Conservation (phyloP, 1,140 invertebrate genomes). For the Lineus longissimus region DNA sequence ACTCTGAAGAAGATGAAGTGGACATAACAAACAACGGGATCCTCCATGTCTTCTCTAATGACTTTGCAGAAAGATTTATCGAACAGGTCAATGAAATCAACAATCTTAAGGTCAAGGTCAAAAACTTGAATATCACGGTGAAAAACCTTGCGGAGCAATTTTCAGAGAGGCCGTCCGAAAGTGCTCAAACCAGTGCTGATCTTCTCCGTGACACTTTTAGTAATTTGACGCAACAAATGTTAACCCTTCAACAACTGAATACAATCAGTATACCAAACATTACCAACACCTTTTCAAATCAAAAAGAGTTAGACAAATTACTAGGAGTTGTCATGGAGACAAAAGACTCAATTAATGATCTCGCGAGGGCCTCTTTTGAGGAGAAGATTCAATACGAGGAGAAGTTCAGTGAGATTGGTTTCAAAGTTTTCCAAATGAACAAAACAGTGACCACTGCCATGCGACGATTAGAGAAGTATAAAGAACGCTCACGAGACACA, state of each 20-base stretch:
- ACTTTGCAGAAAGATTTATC: neutral
- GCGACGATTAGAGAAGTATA: neutral
- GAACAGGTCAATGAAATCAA: neutral
- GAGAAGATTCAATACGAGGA: conserved; percentile 23
- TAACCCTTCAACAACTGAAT: conserved; percentile 39
- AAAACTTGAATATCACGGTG: neutral
- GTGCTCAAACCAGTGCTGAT: conserved; percentile 8
- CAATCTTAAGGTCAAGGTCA: neutral
- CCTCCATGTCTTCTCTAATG: too few relatives aligned
- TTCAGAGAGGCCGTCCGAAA: neutral
- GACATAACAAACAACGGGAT: too few relatives aligned
- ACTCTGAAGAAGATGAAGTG: too few relatives aligned
- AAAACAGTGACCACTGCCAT: conserved; percentile 25
- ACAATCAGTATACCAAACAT: conserved; percentile 30
- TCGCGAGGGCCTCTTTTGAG: conserved; percentile 27
- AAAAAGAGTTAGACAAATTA: conserved; percentile 9
- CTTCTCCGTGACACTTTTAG: conserved; percentile 29
- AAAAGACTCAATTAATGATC: conserved; percentile 23
- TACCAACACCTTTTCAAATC: conserved; percentile 29
- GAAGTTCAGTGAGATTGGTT: conserved; percentile 31
- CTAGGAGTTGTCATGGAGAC: conserved; percentile 29
- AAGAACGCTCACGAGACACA: neutral
- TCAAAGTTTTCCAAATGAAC: conserved; percentile 37
- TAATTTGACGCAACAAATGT: conserved; percentile 37
- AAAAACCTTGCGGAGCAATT: neutral